Percentiles rank a stretch among this genome's conserved stretches.
These are phyloP conservation scores for Falco novaeseelandiae DNA, from an alignment of 2,797 vertebrate species.

Conservation along the genomic window DNA sequence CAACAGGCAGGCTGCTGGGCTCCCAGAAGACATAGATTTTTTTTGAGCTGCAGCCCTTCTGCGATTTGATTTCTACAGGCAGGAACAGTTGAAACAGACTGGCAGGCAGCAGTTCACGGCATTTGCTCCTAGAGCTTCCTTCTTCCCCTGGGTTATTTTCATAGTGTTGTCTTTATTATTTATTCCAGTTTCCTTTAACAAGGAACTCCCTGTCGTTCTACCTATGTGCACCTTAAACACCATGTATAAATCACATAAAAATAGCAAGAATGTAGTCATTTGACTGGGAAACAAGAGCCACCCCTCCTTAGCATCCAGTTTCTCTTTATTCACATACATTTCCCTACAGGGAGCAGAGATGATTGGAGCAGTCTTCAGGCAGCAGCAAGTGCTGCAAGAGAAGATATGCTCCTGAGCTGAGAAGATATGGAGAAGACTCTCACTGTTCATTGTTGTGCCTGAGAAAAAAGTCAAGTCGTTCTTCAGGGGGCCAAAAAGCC, in stretches of 20 bases:
- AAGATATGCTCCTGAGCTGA: background rate
- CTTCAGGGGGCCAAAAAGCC: background rate
- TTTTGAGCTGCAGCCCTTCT: background rate
- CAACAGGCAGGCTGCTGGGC: rapidly evolving
- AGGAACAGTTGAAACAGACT: background rate
- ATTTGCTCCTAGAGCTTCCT: background rate
- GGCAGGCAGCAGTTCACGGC: background rate
- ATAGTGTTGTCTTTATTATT: background rate
- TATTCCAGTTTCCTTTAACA: background rate
- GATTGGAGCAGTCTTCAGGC: background rate
- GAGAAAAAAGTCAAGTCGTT: background rate
- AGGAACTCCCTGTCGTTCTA: background rate
- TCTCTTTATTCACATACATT: background rate
- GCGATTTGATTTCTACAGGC: background rate
- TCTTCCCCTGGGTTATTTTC: background rate
- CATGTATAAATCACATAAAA: background rate
- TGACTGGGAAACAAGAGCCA: background rate
- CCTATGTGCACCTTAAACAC: rapidly evolving
- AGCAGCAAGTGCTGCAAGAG: rapidly evolving
- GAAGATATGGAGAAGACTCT: background rate
- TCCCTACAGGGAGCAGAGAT: background rate
- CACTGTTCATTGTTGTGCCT: background rate
- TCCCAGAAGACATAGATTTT: background rate
- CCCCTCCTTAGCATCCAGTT: background rate
- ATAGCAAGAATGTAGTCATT: background rate